Conservation (phyloP, 2,888 invertebrate genomes). For the Apomyelois bistriatella region DNA sequence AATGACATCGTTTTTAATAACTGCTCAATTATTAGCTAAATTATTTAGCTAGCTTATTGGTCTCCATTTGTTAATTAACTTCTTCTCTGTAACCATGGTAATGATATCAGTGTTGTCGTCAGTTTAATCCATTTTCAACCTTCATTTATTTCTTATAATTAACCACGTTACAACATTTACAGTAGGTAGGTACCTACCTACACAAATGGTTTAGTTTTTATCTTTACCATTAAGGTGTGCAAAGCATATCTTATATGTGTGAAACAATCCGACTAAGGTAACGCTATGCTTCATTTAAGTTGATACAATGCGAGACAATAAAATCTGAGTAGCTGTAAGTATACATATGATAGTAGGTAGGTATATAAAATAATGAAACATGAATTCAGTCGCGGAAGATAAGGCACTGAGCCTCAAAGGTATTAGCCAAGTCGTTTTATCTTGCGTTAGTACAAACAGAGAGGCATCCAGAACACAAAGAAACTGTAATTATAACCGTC, state of each 20-base stretch:
- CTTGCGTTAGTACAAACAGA: constrained; percentile 47
- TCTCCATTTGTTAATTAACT: neutral
- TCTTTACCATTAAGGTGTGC: neutral
- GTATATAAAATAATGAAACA: neutral
- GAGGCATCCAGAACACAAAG: constrained; percentile 63
- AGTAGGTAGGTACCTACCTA: no score
- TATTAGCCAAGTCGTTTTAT: constrained; percentile 47
- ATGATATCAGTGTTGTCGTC: no score
- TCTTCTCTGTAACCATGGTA: neutral
- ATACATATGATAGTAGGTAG: neutral
- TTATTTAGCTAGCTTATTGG: constrained; percentile 1
- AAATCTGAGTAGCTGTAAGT: neutral
- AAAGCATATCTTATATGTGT: neutral
- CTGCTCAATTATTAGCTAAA: constrained; percentile 1
- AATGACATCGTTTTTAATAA: constrained; percentile 6
- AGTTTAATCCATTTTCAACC: no score
- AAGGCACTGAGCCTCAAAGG: constrained; percentile 46
- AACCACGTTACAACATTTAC: neutral
- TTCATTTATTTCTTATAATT: neutral
- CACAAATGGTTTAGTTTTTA: neutral
- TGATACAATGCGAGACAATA: neutral
- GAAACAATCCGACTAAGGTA: neutral
- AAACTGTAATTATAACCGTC: constrained; percentile 41
- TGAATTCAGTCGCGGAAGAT: constrained; percentile 34
- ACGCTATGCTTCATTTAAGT: neutral